A percentile compares a stretch with the other conserved stretches of the same genome.
phyloP scores from a whole-genome alignment of 1,140 invertebrate genomes.

The Heliothis virescens region DNA sequence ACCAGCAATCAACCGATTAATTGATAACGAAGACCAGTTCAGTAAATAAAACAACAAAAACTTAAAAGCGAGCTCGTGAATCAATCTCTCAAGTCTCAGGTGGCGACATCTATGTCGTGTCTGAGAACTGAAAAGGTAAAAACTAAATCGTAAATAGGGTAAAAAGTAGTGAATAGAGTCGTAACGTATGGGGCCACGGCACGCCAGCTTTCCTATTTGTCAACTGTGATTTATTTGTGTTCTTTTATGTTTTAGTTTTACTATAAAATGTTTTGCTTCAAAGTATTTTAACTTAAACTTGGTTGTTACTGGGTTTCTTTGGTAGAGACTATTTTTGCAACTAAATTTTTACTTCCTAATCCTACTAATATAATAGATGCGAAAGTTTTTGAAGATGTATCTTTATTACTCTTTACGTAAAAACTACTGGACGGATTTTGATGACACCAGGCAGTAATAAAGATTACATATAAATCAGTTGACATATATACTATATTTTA shows the following conservation, averaged over 20 bases:
- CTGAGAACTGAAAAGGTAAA: conserved; percentile 17
- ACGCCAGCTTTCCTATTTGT: conserved; percentile 42
- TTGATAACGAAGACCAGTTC: conserved; percentile 12
- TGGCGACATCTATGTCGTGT: conserved; percentile 40
- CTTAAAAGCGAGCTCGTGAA: conserved; percentile 13
- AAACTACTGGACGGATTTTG: no score
- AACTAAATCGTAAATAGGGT: conserved; percentile 24
- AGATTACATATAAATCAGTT: no score
- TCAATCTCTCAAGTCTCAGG: conserved; percentile 20
- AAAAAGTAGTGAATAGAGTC: conserved; percentile 41
- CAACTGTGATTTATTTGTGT: conserved; percentile 40
- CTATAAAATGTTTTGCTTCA: conserved; percentile 22
- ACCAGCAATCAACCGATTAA: conserved; percentile 14
- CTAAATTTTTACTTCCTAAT: no score
- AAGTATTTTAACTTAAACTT: conserved; percentile 23
- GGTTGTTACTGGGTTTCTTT: neutral
- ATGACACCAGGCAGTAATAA: no score
- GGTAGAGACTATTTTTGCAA: no score
- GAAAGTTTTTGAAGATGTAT: no score
- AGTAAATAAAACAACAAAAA: conserved; percentile 27
- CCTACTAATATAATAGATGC: no score
- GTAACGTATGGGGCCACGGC: conserved; percentile 38
- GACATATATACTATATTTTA: no score
- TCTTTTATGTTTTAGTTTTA: conserved; percentile 37
- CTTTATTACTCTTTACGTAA: no score